Evolutionary conservation across 2,113 vertebrate species (phyloP), one percentile per base, ranked within the genome.

Genomic region (Corythornis madagascariensis): DNA sequence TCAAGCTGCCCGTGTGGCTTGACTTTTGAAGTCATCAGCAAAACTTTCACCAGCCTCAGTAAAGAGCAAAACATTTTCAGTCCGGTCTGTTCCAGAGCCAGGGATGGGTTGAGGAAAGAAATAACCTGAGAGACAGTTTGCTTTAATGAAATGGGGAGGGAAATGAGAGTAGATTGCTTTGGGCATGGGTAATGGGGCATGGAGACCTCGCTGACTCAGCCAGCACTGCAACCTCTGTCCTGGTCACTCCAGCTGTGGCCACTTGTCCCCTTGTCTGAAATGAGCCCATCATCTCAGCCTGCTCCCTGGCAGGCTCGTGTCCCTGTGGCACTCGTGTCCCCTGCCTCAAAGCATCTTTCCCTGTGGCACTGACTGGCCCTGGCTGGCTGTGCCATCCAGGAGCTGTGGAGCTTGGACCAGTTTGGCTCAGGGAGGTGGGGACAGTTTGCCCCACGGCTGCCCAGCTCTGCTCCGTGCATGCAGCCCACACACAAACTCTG

Each of bases 201-300:
- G 95, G 95, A 96, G 93, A 96, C 94, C 94, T 90, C 33, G 31
- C 70, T 90, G 92, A 92, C 92, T 96, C 76, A 90, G 89, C 71
- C 91, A 42, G 75, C 31, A 3, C 94, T 50, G 33, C 2, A 0
- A 61, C 45, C 91, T 74, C 86, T 14, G 53, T 77, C 84, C 76
- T 88, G 79, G 91, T 48, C 94, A 67, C 63, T 94, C 63, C 72
- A 47, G 87, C 92, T 87, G 90, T 20, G 89, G 67, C 83, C 16
- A 13, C 85, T 83, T 89, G 79, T 87, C 83, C 67, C 89, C 83
- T 53, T 78, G 78, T 87, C 82, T 89, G 79, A 77, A 94, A 61
- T 19, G 40, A 91, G 75, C 69, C 82, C 71, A 25, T 94, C 87
- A 59, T 35, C 78, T 91, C 82, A 85, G 81, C 78, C 86, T 42